These are phyloP conservation scores for Calidris pugnax DNA, from an alignment of 2,113 vertebrate genomes.

Conservation along the genomic window DNA sequence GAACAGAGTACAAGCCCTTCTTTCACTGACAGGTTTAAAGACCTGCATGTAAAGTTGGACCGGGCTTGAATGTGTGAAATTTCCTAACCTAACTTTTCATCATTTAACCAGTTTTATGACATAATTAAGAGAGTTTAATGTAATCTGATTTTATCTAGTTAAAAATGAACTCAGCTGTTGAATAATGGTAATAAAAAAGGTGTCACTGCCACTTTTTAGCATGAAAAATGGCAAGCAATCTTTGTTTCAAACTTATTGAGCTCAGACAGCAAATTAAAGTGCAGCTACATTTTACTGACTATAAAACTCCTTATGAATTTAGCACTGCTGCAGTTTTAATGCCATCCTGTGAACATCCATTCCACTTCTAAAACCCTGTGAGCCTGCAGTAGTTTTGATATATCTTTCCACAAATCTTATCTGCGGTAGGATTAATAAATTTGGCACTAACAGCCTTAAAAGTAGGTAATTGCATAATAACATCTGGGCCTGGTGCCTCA, in stretches of 20 bases:
- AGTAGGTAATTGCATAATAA: neutral
- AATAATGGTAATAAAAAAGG: constrained; percentile 34
- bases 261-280: constrained; percentile 46
- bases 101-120: constrained; percentile 9
- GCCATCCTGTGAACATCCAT: neutral
- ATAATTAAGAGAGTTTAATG: constrained; percentile 17
- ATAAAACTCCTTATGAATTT: constrained; percentile 50
- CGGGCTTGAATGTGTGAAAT: neutral
- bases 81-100: constrained; percentile 14
- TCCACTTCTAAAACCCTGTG: neutral
- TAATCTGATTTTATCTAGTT: constrained; percentile 34
- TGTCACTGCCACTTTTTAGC: constrained; percentile 9
- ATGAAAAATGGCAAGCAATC: constrained; percentile 41
- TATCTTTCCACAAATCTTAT: neutral
- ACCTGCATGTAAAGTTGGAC: neutral
- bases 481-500: neutral
- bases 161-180: constrained; percentile 46
- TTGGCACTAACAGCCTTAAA: neutral
- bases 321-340: constrained; percentile 26
- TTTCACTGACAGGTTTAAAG: neutral
- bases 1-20: neutral
- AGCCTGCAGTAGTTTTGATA: neutral
- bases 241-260: constrained; percentile 35
- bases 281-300: neutral
- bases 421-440: neutral